Base-by-base conservation (phyloP, 2,797 vertebrate genomes). In the Xiphophorus birchmanni region DNA sequence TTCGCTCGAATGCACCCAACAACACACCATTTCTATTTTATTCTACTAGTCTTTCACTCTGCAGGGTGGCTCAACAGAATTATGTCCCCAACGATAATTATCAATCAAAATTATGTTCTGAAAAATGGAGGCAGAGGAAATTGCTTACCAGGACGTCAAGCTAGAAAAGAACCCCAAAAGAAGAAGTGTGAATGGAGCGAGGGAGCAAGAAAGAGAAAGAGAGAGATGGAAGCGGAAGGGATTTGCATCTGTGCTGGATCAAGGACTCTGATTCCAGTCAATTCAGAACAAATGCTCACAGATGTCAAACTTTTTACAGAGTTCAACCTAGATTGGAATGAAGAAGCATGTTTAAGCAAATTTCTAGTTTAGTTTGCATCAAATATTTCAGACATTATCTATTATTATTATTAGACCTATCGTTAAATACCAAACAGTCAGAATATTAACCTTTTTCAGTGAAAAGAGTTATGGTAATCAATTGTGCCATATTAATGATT, bases 41-140 rank as follows among this genome's bases (percentile, higher is more conserved):
- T 94, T 95, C 91, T 89, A 87, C 92, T 91, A 90, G 90, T 93
- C 94, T 92, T 92, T 93, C 90, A 92, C 90, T 93, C 87, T 88
- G 89, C 79, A 81, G 90, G 86, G 90, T 84, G 88, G 87, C 87
- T 88, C 92, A 91, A 89, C 87, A 95, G 94, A 96, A 93, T 94
- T 92, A 95, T 95, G 93, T 92, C 90, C 90, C 86, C 80, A 69
- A 83, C 87, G 80, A 94, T 95, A 96, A 96, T 95, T 95, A 94
- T 95, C 94, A 92, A 95, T 95, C 92, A 94, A 94, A 95, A 95
- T 95, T 94, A 95, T 94, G 90, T 94, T 90, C 90, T 91, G 91
- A 93, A 94, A 93, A 95, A 95, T 86, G 69, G 85, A 94, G 88
- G 89, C 87, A 84, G 86, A 67, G 84, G 89, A 93, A 93, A 94